Evolutionary conservation across 2,888 invertebrate genomes (phyloP).

Genomic region (Drosophila atripex): DNA sequence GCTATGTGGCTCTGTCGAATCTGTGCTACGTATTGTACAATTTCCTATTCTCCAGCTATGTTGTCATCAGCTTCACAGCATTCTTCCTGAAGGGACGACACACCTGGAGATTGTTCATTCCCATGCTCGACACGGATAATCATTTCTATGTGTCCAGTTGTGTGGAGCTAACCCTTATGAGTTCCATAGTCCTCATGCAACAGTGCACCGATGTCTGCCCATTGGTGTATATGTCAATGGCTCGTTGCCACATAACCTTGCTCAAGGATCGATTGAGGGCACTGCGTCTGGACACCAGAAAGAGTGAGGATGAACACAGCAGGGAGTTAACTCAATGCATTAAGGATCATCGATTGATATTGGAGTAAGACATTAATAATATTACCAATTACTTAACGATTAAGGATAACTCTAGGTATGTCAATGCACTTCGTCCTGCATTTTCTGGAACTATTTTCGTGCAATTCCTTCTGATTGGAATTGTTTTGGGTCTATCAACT

Average conservation of each 20-base stretch:
- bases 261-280: slow-evolving; percentile 38
- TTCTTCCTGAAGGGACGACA: slow-evolving; percentile 25
- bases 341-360: slow-evolving; percentile 49
- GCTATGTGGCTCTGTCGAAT: slow-evolving; percentile 30
- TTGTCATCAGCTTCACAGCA: slow-evolving; percentile 25
- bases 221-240: slow-evolving; percentile 30
- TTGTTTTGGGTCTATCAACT: slow-evolving; percentile 52
- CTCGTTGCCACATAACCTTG: slow-evolving; percentile 44
- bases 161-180: slow-evolving; percentile 41
- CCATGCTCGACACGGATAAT: slow-evolving; percentile 12
- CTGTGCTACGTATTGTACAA: slow-evolving; percentile 25
- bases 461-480: slow-evolving; percentile 59
- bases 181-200: slow-evolving; percentile 30
- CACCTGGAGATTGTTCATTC: slow-evolving; percentile 54
- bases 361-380: slow-evolving; percentile 34
- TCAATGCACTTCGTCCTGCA: slow-evolving; percentile 44
- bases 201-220: slow-evolving; percentile 52
- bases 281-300: slow-evolving; percentile 31
- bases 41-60: slow-evolving; percentile 35
- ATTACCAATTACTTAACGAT: slow-evolving; percentile 38
- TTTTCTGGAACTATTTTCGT: slow-evolving; percentile 60
- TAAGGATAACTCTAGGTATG: slow-evolving; percentile 53
- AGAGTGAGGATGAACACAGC: slow-evolving; percentile 33
- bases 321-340: slow-evolving; percentile 47
- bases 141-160: slow-evolving; percentile 40